Evolutionary conservation across 2,888 invertebrate genomes (phyloP), one percentile per base, ranked within the genome.

Genomic region (Ctena decussata): DNA sequence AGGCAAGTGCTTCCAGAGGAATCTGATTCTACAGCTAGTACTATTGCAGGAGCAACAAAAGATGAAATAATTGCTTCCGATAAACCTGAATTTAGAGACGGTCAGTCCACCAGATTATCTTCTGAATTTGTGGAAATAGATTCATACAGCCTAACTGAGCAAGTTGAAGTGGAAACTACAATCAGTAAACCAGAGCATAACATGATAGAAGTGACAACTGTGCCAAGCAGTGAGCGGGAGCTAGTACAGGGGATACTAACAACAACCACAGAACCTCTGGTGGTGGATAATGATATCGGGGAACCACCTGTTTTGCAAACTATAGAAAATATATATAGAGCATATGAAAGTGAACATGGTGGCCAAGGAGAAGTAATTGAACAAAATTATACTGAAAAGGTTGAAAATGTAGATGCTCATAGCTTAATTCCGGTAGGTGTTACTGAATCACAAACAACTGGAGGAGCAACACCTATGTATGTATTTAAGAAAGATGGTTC

Each of bases 401-500:
- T 11, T 65, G 65, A 35, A 65, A 65, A 11, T 24, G 24, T 35
- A 35, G 35, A 65, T 35, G 1, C 18, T 5, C 18, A 65, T 65
- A 21, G 24, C 21, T 65, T 65, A 35, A 30, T 24, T 65, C 12
- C 35, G 8, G 35, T 65, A 21, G 30, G 24, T 65, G 18, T 65
- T 11, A 6, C 57, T 27, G 57, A 57, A 5, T 15, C 57, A 21
- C 21, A 24, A 46, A 8, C 12, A 3, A 18, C 15, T 5, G 46
- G n/a, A 5, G 30, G 5, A 2, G 8, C 65, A 21, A 35, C 32
- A 30, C 35, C 35, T 24, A 35, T 65, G 57, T 57, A 57, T 57
- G 57, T 57, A 21, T 65, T 65, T 65, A 32, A 83, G 37, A 81
- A 65, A 46, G 87, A 87, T 73, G 87, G 87, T 0, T 74, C 85